Conservation (phyloP, 2,113 vertebrate species). For the Apeltes quadracus region DNA sequence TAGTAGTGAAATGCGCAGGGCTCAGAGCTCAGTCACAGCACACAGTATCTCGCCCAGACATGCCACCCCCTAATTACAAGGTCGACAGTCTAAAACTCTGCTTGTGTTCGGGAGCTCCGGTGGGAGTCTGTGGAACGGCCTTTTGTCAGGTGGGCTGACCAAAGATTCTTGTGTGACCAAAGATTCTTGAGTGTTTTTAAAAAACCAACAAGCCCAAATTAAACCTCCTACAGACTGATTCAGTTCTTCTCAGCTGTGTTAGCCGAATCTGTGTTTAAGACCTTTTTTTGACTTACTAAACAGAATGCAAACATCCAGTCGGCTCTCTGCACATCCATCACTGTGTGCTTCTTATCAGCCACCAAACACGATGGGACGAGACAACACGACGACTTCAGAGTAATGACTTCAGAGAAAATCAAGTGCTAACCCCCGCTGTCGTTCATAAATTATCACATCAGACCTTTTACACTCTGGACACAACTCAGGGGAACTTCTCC, state of each 20-base stretch:
- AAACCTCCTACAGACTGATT: neutral
- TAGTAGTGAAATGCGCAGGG: neutral
- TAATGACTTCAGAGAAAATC: too few relatives aligned
- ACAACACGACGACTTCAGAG: neutral
- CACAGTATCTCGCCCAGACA: neutral
- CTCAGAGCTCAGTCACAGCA: slow-evolving; percentile 5
- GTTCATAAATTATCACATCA: too few relatives aligned
- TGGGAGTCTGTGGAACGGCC: neutral
- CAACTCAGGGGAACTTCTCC: neutral
- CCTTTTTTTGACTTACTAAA: neutral
- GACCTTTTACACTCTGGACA: neutral
- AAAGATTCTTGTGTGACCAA: neutral
- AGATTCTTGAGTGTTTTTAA: neutral
- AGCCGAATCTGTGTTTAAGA: neutral
- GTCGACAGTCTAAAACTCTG: neutral
- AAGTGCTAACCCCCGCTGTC: too few relatives aligned
- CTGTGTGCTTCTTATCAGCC: neutral
- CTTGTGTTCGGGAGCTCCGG: neutral
- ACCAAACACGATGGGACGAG: neutral
- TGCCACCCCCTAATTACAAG: neutral
- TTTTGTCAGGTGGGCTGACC: neutral
- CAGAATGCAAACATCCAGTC: neutral
- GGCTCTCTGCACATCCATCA: neutral
- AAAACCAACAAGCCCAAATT: neutral
- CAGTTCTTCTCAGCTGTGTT: neutral